phyloP scores from a whole-genome alignment of 2,113 vertebrate species.

The Antechinus flavipes region DNA sequence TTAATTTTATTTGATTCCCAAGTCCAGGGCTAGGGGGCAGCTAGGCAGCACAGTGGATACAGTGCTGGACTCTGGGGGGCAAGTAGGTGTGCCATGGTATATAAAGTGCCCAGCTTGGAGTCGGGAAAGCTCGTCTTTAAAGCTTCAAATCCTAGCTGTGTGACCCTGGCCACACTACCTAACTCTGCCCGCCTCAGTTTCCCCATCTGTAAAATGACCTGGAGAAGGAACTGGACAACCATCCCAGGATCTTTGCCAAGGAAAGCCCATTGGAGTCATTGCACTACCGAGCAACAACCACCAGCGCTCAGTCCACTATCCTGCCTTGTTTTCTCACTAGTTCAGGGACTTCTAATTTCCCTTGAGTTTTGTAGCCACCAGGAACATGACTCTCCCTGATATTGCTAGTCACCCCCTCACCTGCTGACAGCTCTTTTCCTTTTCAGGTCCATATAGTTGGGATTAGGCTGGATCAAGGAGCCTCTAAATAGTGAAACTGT shows the following conservation, averaged over 20 bases:
- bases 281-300: too few relatives aligned
- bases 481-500: not conserved
- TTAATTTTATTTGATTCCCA: not conserved
- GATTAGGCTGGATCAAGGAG: not conserved
- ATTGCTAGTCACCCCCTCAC: not conserved
- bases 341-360: not conserved
- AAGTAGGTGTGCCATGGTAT: too few relatives aligned
- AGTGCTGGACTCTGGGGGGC: not conserved
- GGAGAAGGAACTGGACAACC: too few relatives aligned
- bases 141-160: too few relatives aligned
- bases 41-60: too few relatives aligned
- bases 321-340: not conserved
- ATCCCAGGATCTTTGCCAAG: too few relatives aligned
- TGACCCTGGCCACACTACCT: too few relatives aligned
- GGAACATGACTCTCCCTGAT: not conserved
- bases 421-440: not conserved
- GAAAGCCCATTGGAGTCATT: too few relatives aligned
- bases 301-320: not conserved
- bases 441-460: not conserved
- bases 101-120: too few relatives aligned
- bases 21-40: not conserved
- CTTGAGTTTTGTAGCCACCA: slow-evolving; percentile 23
- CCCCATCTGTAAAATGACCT: too few relatives aligned
- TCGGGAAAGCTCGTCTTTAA: too few relatives aligned
- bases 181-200: too few relatives aligned